Evolutionary conservation across 2,113 vertebrate genomes (phyloP).

Genomic region (Chaenocephalus aceratus): DNA sequence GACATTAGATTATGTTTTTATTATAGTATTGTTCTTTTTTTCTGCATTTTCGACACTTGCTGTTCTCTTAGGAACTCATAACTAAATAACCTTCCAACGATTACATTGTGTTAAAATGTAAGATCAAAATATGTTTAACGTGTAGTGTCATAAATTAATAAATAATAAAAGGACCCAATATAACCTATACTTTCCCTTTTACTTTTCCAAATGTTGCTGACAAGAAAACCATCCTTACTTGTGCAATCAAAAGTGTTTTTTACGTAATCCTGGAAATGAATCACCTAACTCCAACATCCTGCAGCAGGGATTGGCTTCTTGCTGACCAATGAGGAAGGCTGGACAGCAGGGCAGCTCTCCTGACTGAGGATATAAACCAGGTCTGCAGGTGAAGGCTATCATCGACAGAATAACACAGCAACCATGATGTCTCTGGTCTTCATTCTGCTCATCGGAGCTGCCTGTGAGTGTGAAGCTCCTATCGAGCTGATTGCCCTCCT

Average conservation of each 20-base stretch:
- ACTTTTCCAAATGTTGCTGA: no score
- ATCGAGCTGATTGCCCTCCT: neutral
- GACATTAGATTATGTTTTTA: no score
- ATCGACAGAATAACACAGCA: constrained; percentile 65
- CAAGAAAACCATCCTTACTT: no score
- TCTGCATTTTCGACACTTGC: no score
- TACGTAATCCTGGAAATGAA: constrained; percentile 6
- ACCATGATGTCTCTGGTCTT: constrained; percentile 82
- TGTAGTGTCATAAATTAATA: no score
- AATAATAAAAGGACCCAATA: no score
- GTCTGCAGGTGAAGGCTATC: neutral
- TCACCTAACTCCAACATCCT: neutral
- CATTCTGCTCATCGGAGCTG: constrained; percentile 80
- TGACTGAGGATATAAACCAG: neutral
- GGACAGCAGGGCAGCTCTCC: constrained; percentile 23
- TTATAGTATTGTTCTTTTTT: no score
- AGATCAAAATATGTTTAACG: no score
- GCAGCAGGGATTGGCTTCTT: constrained; percentile 36
- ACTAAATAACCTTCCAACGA: no score
- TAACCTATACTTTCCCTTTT: no score
- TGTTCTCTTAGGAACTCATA: no score
- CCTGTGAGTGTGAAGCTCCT: constrained; percentile 67
- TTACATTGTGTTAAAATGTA: no score
- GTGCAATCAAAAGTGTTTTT: neutral
- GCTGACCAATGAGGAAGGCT: constrained; percentile 42